These are phyloP conservation scores for Cantharis nigra DNA, from an alignment of 2,888 invertebrate species.

Conservation along the genomic window DNA sequence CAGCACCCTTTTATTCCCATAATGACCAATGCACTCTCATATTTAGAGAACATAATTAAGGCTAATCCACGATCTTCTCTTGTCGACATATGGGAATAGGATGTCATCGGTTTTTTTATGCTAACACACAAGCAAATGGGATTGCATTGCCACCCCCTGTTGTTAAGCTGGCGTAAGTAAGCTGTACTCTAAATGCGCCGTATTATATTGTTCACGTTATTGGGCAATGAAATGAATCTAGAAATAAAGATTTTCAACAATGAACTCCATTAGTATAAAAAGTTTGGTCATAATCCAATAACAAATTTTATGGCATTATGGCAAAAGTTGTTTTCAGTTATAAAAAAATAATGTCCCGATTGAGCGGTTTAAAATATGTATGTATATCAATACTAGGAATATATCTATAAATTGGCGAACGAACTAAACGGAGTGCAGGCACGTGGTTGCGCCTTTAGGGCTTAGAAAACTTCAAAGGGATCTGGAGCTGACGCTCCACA, in stretches of 20 bases:
- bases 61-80: conserved; percentile 51
- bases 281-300: not conserved
- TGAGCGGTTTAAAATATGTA: not conserved
- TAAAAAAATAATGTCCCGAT: not conserved
- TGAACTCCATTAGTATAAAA: not conserved
- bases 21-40: conserved; percentile 47
- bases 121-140: conserved; percentile 26
- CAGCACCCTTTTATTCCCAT: conserved; percentile 53
- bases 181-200: conserved; percentile 27
- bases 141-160: conserved; percentile 30
- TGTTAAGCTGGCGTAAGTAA: conserved; percentile 40
- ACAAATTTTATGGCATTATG: not conserved
- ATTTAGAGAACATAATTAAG: conserved; percentile 56
- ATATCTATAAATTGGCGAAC: conserved; percentile 12
- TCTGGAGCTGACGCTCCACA: conserved; percentile 43
- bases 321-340: not conserved
- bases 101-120: conserved; percentile 38
- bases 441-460: conserved; percentile 28
- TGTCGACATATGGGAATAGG: conserved; percentile 50
- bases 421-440: conserved; percentile 20
- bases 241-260: not conserved
- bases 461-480: conserved; percentile 40
- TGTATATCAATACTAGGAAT: not conserved
- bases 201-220: conserved; percentile 19
- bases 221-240: conserved; percentile 25